These are phyloP conservation scores for Cydia amplana DNA, from an alignment of 1,140 invertebrate species.

Conservation along the genomic window DNA sequence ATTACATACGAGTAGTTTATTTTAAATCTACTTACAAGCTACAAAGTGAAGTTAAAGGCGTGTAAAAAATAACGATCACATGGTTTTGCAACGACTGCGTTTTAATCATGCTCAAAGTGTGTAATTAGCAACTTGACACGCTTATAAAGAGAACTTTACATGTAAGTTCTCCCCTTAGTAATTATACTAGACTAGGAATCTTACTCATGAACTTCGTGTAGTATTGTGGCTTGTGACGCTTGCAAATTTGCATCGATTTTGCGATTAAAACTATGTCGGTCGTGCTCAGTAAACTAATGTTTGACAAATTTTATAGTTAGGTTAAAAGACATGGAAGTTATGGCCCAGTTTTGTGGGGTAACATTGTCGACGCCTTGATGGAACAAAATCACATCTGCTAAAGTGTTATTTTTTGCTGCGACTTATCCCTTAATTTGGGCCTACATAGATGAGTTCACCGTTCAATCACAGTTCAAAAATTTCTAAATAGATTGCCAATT, in stretches of 20 bases:
- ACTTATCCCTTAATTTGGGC: too few species aligned
- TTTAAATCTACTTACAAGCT: background rate
- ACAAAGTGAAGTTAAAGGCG: background rate
- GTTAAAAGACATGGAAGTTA: too few species aligned
- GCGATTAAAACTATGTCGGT: background rate
- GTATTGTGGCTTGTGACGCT: background rate
- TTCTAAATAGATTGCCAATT: too few species aligned
- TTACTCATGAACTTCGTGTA: background rate
- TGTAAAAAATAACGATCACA: background rate
- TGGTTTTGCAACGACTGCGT: background rate
- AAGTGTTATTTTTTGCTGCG: too few species aligned
- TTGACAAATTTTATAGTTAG: too few species aligned
- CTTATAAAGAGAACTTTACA: background rate
- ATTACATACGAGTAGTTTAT: background rate
- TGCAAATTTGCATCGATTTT: background rate
- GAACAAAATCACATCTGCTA: too few species aligned
- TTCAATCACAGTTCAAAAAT: too few species aligned
- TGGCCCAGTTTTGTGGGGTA: too few species aligned
- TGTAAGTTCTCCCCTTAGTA: background rate
- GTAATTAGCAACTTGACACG: slow-evolving; percentile 1
- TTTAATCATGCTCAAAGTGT: slow-evolving; percentile 1
- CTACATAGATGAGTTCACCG: too few species aligned
- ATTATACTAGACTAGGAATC: slow-evolving; percentile 5
- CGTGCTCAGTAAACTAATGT: too few species aligned
- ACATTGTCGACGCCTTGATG: too few species aligned